Base-by-base conservation (phyloP, 2,113 vertebrate species). In the Gopherus flavomarginatus region DNA sequence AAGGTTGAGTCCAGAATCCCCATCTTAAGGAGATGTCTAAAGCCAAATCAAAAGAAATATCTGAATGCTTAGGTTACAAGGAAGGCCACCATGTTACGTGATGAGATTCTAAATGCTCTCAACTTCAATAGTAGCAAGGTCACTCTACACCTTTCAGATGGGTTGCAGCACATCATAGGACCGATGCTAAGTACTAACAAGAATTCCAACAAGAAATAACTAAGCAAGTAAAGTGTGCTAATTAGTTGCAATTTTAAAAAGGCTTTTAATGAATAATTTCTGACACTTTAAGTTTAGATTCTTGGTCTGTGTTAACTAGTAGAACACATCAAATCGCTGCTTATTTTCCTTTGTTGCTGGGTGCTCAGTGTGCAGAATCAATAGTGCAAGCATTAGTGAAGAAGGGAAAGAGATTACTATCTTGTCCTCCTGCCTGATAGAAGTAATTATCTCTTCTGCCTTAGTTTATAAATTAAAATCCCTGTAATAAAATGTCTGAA, bases 331-430 rank as follows among this genome's bases (percentile, higher is more conserved):
- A 52, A 81, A 91, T 87, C 1, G 10, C 8, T 87, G 22, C 54
- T 52, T 83, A 17, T 54, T 93, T 90, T 69, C 21, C 8, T 83
- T 90, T 88, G 11, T 91, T 90, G 83, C 57, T 95, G 90, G 2
- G 38, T 88, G 52, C 90, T 1, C 11, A 38, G 3, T 52, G 3
- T 44, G 19, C 52, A 53, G 87, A 96, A 88, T 96, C 75, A 59
- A 85, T 85, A 52, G 42, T 42, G 50, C 83, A 44, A 62, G 75
- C 52, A 44, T 81, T 82, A 91, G 2, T 69, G 11, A 87, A 87
- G 11, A 85, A 90, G 11, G 24, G 6, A 88, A 94, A 38, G 0
- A 59, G 27, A 57, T 88, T 59, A n/a, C 9, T 42, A 10, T 2
- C 17, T 77, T 88, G 65, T 11, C 7, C 3, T 57, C 85, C 54